Evolutionary conservation across 2,113 vertebrate genomes (phyloP).

Genomic region (Malaclemys terrapin): DNA sequence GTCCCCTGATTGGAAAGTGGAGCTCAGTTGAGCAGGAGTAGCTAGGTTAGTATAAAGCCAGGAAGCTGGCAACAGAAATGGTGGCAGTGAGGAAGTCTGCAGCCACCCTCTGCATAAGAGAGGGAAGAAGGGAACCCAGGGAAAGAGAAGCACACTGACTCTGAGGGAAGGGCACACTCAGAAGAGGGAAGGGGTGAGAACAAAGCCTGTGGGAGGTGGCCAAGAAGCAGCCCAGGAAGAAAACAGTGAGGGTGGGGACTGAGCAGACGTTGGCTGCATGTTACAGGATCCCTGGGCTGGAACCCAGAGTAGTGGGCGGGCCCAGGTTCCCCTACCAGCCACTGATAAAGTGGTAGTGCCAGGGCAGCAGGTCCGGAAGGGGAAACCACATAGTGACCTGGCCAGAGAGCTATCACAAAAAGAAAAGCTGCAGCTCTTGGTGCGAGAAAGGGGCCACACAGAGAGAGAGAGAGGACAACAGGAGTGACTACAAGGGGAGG

Average conservation of each 20-base stretch:
- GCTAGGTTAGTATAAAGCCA: not conserved
- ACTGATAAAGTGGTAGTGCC: not conserved
- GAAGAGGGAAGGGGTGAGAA: not conserved
- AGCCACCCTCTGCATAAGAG: not conserved
- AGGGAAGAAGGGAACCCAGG: not conserved
- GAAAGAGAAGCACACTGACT: no score
- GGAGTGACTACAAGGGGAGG: not conserved
- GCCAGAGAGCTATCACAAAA: not conserved
- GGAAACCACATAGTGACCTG: not conserved
- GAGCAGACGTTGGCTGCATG: no score
- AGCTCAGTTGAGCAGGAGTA: not conserved
- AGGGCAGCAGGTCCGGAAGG: not conserved
- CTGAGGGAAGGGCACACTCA: not conserved
- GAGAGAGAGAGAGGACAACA: not conserved
- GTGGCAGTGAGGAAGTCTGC: not conserved
- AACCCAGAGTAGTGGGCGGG: not conserved
- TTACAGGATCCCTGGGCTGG: not conserved
- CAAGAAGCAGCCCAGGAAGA: not conserved
- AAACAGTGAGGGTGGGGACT: no score
- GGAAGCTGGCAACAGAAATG: not conserved
- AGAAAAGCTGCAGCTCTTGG: not conserved
- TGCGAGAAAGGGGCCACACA: not conserved
- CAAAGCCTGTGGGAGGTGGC: not conserved
- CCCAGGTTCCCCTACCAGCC: not conserved
- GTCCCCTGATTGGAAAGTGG: no score